Conservation (phyloP, 2,888 invertebrate genomes). For the Synanthedon vespiformis region DNA sequence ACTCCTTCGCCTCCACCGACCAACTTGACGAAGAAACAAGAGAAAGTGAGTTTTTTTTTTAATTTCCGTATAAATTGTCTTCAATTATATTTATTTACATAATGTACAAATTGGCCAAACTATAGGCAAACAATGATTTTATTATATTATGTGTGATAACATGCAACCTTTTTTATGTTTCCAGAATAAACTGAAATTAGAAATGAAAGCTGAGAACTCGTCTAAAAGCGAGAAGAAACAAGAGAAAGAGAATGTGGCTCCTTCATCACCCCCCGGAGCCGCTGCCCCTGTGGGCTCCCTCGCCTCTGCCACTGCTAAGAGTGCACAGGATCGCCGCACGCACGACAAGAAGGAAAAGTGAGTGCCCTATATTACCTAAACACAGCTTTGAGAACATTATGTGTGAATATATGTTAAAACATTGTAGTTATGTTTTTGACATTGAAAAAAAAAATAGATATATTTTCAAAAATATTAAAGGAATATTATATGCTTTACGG, state of each 20-base stretch:
- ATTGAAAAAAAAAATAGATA: too few relatives aligned
- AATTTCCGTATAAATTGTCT: too few relatives aligned
- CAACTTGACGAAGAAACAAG: constrained; percentile 34
- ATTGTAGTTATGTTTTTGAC: too few relatives aligned
- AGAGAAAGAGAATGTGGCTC: constrained; percentile 65
- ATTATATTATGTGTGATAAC: background rate
- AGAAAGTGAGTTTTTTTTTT: constrained; percentile 32
- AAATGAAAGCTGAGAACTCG: constrained; percentile 36
- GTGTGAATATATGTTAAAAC: too few relatives aligned
- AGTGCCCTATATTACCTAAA: constrained; percentile 13
- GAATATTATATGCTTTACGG: too few relatives aligned
- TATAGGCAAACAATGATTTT: background rate
- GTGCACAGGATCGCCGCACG: constrained; percentile 19
- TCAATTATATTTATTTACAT: too few relatives aligned
- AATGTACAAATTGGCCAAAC: too few relatives aligned
- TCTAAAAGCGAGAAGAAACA: constrained; percentile 53
- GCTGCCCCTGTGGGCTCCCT: constrained; percentile 14
- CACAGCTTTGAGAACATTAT: too few relatives aligned
- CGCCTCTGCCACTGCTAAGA: too few relatives aligned
- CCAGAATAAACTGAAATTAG: constrained; percentile 49
- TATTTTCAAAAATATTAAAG: too few relatives aligned
- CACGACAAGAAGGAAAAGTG: constrained; percentile 54
- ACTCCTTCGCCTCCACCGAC: constrained; percentile 30
- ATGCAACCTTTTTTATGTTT: background rate
- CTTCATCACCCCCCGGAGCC: constrained; percentile 39